Conservation (phyloP, 2,888 invertebrate genomes). For the Heliconius ethilla region DNA sequence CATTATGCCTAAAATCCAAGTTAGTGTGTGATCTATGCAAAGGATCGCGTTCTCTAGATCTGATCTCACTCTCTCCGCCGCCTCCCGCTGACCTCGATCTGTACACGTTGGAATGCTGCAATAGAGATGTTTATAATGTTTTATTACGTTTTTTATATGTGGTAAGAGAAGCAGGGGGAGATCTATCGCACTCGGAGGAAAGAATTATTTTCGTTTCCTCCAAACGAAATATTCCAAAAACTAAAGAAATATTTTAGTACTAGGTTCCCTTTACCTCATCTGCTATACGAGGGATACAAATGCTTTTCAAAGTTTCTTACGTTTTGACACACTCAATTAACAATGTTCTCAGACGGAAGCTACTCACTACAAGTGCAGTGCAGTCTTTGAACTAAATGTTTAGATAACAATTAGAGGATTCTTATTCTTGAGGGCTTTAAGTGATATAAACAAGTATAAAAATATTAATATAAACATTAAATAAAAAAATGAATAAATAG, state of each 20-base stretch:
- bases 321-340: conserved; percentile 18
- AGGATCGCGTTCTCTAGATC: conserved; percentile 70
- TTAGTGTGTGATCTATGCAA: conserved; percentile 78
- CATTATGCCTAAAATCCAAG: conserved; percentile 68
- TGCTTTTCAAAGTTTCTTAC: not conserved
- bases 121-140: conserved; percentile 31
- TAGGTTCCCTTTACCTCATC: not conserved
- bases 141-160: not conserved
- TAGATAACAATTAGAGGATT: not conserved
- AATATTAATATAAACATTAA: too few relatives aligned
- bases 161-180: not conserved
- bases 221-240: too few relatives aligned
- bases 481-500: too few relatives aligned
- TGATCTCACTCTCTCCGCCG: conserved; percentile 58
- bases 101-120: conserved; percentile 73
- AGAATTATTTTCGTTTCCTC: too few relatives aligned
- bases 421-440: not conserved
- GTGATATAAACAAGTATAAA: too few relatives aligned
- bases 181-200: too few relatives aligned
- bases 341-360: conserved; percentile 14
- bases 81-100: conserved; percentile 75
- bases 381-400: conserved; percentile 5
- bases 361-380: conserved; percentile 15
- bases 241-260: too few relatives aligned
- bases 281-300: not conserved